Evolutionary conservation across 2,888 invertebrate species (phyloP).

Genomic region (Willowsia nigromaculata): DNA sequence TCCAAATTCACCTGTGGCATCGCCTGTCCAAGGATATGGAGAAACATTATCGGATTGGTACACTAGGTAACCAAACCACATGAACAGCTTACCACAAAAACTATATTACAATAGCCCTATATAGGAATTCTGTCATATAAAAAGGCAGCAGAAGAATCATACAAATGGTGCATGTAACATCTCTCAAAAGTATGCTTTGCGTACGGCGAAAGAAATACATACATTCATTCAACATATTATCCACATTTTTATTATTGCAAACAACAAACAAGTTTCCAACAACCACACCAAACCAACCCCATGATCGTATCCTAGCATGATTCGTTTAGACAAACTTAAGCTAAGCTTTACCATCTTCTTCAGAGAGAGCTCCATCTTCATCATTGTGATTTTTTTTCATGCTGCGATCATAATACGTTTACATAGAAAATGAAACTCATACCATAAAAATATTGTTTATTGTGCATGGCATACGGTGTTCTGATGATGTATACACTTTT

Average conservation of each 20-base stretch:
- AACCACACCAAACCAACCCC: background rate
- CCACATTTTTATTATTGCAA: conserved; percentile 12
- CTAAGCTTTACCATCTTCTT: conserved; percentile 21
- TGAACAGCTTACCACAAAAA: background rate
- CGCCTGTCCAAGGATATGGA: conserved; percentile 69
- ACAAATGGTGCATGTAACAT: background rate
- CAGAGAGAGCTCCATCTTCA: conserved; percentile 4
- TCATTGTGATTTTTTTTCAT: background rate
- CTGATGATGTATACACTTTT: background rate
- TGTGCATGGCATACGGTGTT: background rate
- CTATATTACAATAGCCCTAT: background rate
- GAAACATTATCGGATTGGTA: conserved; percentile 55
- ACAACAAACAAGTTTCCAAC: conserved; percentile 34
- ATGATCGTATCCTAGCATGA: background rate
- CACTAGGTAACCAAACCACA: conserved; percentile 49
- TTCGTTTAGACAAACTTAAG: conserved; percentile 36
- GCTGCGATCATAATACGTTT: background rate
- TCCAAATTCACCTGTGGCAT: conserved; percentile 78
- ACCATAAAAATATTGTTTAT: conserved; percentile 14
- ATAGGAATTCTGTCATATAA: background rate
- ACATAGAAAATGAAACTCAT: conserved; percentile 17
- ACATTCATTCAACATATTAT: background rate
- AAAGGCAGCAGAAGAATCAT: background rate
- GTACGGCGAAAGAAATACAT: background rate
- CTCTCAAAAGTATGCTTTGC: background rate